Base-by-base conservation (phyloP, 2,888 invertebrate species). In the Noctua comes region DNA sequence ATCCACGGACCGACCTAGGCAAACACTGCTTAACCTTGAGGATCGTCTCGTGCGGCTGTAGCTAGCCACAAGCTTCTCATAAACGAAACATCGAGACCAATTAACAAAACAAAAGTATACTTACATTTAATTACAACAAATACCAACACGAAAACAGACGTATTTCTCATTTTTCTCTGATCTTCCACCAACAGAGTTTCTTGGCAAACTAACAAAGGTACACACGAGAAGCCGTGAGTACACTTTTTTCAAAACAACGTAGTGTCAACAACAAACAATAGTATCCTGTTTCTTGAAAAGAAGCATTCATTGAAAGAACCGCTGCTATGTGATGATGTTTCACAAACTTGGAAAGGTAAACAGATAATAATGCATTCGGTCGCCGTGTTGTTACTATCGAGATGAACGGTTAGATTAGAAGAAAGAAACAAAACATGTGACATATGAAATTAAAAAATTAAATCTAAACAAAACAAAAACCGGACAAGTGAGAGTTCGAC, bases 291-390 rank as follows among this genome's bases (percentile, higher is more conserved):
- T 13, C 65, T 7, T 43, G 1, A n/a, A 73, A 54, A 31, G 64
- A 73, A 65, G 31, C 70, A 75, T 79, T 79, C 79, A 83, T 40
- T 59, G 70, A 79, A 78, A 71, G 74, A 84, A 48, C 54, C n/a
- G n/a, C 46, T 16, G 40, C 24, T 6, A 6, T 54, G 46, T 5
- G 18, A 18, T 54, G 43, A 59, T 86, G 88, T 86, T 79, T 82
- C 75, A 66, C 46, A 86, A 88, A 77, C 86, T 73, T 72, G 7
- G 27, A 36, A 76, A 46, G 77, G 86, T 86, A 68, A 86, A 88
- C 76, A 88, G 73, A 83, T 65, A 86, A 82, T 83, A 82, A 24
- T 64, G 27, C 16, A 57, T 54, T 24, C 21, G 43, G 10, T 46
- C 36, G 80, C 51, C 64, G 2, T 27, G 40, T 84, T 43, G 31